A percentile compares a stretch with the other conserved stretches of the same genome.
These are phyloP conservation scores for Dermatemys mawii DNA, from an alignment of 2,113 vertebrate species.

Conservation along the genomic window DNA sequence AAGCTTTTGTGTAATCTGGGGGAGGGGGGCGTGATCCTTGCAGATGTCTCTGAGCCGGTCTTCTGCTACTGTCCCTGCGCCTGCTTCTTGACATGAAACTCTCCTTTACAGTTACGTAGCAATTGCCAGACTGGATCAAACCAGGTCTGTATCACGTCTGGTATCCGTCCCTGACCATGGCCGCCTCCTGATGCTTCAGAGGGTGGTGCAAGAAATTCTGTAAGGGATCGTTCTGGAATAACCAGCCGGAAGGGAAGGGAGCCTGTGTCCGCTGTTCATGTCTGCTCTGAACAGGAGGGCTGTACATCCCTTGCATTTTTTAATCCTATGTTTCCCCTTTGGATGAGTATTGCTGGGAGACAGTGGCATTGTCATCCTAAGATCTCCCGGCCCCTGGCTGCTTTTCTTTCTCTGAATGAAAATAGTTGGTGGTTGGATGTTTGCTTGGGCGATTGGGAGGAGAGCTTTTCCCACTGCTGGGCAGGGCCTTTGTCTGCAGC, in stretches of 20 bases:
- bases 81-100: not conserved
- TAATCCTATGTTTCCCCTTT: not conserved
- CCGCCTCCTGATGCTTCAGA: not conserved
- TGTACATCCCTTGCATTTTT: not conserved
- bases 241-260: not conserved
- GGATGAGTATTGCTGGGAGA: no score
- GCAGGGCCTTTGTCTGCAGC: not conserved
- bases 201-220: not conserved
- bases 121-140: not conserved
- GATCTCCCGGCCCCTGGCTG: not conserved
- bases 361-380: no score
- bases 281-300: not conserved
- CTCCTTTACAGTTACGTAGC: not conserved
- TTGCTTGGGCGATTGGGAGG: no score
- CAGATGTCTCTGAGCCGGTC: rapidly evolving
- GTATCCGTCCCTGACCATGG: not conserved
- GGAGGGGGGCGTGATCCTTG: no score
- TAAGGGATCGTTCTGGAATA: no score
- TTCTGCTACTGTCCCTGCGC: not conserved
- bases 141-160: no score
- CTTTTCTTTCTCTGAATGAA: not conserved
- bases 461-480: not conserved
- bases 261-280: not conserved
- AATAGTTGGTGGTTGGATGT: no score
- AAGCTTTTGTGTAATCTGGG: not conserved